A percentile compares a stretch with the other conserved stretches of the same genome.
These are phyloP conservation scores for Regulus satrapa DNA, from an alignment of 2,113 vertebrate species.

Conservation along the genomic window DNA sequence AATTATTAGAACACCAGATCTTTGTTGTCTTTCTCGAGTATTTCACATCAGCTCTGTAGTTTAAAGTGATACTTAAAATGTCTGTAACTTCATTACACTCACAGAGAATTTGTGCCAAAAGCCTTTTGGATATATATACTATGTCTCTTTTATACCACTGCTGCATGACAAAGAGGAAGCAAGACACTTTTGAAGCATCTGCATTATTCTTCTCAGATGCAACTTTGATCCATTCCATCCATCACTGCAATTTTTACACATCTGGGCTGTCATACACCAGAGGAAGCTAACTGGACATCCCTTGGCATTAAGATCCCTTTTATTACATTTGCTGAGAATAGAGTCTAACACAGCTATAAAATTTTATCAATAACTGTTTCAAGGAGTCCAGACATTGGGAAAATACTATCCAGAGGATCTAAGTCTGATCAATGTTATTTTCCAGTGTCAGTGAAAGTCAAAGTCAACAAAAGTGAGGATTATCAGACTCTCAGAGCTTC, in stretches of 20 bases:
- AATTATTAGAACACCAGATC: neutral
- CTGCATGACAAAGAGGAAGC: neutral
- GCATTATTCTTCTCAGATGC: neutral
- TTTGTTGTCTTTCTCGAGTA: neutral
- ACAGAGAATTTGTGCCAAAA: neutral
- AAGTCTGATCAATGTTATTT: neutral
- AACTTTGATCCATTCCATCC: neutral
- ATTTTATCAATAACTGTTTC: neutral
- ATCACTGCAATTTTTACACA: neutral
- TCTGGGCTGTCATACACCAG: neutral
- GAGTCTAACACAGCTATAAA: neutral
- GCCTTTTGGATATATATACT: neutral
- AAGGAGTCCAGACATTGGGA: neutral
- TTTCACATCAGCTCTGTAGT: neutral
- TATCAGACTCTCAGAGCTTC: neutral
- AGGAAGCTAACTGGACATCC: neutral
- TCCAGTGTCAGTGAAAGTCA: neutral
- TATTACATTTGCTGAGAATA: neutral
- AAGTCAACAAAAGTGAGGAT: neutral
- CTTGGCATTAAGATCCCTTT: neutral
- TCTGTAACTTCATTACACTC: neutral
- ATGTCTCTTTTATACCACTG: neutral
- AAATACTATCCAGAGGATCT: neutral
- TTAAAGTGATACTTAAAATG: neutral
- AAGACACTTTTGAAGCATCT: neutral